Conservation (phyloP, 2,888 invertebrate species). For the Axea sp. region DNA sequence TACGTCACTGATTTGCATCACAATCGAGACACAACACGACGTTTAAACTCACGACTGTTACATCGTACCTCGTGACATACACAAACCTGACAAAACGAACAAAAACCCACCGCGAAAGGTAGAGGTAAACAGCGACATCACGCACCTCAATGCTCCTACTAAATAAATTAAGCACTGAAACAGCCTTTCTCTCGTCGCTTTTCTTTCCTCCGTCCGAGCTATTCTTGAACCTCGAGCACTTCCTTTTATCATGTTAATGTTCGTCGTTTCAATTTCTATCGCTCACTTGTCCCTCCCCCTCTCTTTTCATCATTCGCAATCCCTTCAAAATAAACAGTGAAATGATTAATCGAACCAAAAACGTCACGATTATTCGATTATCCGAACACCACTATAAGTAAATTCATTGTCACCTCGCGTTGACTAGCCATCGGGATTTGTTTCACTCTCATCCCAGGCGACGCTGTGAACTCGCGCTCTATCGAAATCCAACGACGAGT, state of each 20-base stretch:
- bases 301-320: not conserved
- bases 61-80: no score
- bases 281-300: not conserved
- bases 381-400: conserved; percentile 6
- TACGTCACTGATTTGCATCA: conserved; percentile 10
- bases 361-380: not conserved
- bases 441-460: not conserved
- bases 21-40: conserved; percentile 9
- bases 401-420: conserved; percentile 22
- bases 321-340: no score
- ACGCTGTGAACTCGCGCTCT: not conserved
- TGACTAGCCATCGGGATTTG: conserved; percentile 4
- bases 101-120: conserved; percentile 9
- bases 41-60: not conserved
- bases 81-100: not conserved
- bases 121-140: conserved; percentile 29
- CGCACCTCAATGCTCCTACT: conserved; percentile 10
- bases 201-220: conserved; percentile 13
- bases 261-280: conserved; percentile 1
- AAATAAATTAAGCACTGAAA: conserved; percentile 23
- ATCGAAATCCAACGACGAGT: not conserved
- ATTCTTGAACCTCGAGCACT: conserved; percentile 33
- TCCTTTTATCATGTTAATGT: conserved; percentile 41
- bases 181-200: conserved; percentile 27
- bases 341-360: not conserved